Conservation (phyloP, 2,888 invertebrate species). For the Zhuqinia jingwanae region DNA sequence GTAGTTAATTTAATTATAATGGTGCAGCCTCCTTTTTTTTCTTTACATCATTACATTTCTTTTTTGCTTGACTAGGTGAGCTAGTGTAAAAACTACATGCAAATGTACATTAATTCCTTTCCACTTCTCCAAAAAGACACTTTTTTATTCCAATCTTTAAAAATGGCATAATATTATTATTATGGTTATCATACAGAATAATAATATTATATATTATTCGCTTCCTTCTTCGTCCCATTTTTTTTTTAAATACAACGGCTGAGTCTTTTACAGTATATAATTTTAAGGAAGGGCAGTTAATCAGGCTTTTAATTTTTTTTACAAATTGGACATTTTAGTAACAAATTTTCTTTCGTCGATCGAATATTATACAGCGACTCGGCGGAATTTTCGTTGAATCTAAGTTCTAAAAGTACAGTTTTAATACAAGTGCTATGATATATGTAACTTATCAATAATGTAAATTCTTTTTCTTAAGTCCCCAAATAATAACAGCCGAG, state of each 20-base stretch:
- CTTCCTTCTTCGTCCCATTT: neutral
- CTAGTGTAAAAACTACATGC: neutral
- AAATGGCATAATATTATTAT: constrained; percentile 21
- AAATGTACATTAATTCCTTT: neutral
- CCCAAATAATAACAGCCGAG: no score
- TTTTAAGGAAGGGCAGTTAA: constrained; percentile 33
- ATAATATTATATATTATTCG: no score
- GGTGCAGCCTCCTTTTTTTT: neutral
- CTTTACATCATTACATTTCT: neutral
- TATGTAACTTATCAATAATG: no score
- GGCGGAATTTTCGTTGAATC: neutral
- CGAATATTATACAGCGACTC: neutral
- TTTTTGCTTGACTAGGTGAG: neutral
- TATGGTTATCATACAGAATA: neutral
- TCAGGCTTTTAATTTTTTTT: constrained; percentile 36
- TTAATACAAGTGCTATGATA: no score
- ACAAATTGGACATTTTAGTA: neutral
- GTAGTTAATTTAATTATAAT: no score
- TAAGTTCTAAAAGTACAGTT: neutral
- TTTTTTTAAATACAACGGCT: no score
- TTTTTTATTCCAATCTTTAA: constrained; percentile 27
- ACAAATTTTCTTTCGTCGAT: neutral
- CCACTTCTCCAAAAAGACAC: constrained; percentile 5
- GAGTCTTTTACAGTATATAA: no score
- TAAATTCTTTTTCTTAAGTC: no score